Evolutionary conservation across 2,113 vertebrate genomes (phyloP).

Genomic region (Canis aureus): DNA sequence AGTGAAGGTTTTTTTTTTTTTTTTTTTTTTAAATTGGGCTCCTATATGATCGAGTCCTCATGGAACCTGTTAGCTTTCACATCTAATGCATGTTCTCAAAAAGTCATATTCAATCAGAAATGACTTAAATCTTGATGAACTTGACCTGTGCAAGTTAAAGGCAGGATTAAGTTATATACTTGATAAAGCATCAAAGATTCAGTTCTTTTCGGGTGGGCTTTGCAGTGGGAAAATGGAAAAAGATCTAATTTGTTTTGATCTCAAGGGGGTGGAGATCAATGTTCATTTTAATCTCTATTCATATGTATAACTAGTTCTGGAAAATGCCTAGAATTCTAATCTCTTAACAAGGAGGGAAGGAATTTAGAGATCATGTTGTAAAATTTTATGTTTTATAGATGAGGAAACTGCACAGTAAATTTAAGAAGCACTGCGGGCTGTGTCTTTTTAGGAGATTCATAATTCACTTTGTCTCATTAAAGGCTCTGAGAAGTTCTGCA

Average conservation of each 20-base stretch:
- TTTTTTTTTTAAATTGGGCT: background rate
- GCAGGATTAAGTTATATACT: constrained; percentile 35
- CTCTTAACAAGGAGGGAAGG: background rate
- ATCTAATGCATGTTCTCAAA: constrained; percentile 46
- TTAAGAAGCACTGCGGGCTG: background rate
- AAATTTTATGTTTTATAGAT: constrained; percentile 1
- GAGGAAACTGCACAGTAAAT: background rate
- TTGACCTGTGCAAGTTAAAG: constrained; percentile 56
- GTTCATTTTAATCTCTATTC: constrained; percentile 49
- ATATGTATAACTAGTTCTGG: background rate
- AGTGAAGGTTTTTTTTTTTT: background rate
- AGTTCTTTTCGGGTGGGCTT: background rate
- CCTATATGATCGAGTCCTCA: background rate
- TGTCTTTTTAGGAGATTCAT: background rate
- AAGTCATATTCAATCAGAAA: constrained; percentile 60
- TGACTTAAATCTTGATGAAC: constrained; percentile 41
- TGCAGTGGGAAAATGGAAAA: constrained; percentile 29
- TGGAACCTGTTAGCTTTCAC: background rate
- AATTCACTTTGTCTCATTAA: background rate
- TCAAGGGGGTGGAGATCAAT: background rate
- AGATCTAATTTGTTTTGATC: constrained; percentile 51
- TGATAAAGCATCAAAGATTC: constrained; percentile 49
- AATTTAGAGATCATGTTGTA: constrained; percentile 2
- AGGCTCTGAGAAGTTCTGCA: constrained; percentile 39
- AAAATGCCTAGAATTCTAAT: constrained; percentile 43